A percentile compares a stretch with the other conserved stretches of the same genome.
These are phyloP conservation scores for Colletes collaris DNA, from an alignment of 2,888 invertebrate species.

Conservation along the genomic window DNA sequence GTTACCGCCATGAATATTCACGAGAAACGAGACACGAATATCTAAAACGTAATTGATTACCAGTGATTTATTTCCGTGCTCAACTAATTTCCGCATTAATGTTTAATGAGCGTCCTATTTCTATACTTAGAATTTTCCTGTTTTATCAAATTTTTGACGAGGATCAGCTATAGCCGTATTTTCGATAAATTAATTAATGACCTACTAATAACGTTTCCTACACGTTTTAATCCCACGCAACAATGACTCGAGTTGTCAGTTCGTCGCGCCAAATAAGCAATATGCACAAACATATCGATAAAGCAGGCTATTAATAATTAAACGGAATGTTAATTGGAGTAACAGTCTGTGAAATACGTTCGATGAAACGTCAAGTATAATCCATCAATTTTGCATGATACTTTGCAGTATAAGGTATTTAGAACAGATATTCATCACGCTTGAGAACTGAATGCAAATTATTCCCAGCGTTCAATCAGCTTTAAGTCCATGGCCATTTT, in stretches of 20 bases:
- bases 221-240: neutral
- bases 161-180: too few species aligned
- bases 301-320: slow-evolving; percentile 4
- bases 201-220: too few species aligned
- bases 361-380: slow-evolving; percentile 13
- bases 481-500: too few species aligned
- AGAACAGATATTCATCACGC: slow-evolving; percentile 35
- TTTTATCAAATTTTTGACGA: too few species aligned
- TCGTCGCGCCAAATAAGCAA: too few species aligned
- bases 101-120: too few species aligned
- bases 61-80: slow-evolving; percentile 12
- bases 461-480: too few species aligned
- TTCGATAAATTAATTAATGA: neutral
- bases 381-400: slow-evolving; percentile 24
- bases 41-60: slow-evolving; percentile 56
- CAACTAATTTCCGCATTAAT: too few species aligned
- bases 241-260: neutral
- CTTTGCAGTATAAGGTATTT: slow-evolving; percentile 20
- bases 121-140: too few species aligned
- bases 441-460: neutral
- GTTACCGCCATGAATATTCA: slow-evolving; percentile 78
- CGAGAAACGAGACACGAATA: slow-evolving; percentile 48
- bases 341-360: slow-evolving; percentile 21
- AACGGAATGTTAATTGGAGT: slow-evolving; percentile 45
- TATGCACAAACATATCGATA: slow-evolving; percentile 8